Conservation (phyloP, 2,797 vertebrate genomes). For the Phrynocephalus guinanensis region DNA sequence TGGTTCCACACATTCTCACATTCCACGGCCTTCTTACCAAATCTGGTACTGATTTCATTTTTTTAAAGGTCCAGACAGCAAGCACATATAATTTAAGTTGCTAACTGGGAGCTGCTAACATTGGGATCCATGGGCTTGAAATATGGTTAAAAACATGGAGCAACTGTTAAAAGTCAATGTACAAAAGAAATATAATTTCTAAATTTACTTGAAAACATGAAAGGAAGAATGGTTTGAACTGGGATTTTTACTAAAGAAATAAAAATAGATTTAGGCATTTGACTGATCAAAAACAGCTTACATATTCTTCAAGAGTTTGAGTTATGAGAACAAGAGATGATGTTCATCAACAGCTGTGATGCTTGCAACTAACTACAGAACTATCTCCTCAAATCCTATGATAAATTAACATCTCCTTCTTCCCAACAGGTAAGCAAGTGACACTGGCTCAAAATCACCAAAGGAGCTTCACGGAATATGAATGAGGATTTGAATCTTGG, state of each 20-base stretch:
- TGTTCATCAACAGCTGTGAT: neutral
- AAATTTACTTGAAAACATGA: neutral
- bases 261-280: neutral
- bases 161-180: neutral
- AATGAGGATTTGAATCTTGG: neutral
- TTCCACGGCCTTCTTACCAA: neutral
- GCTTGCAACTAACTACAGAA: neutral
- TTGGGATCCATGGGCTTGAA: neutral
- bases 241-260: neutral
- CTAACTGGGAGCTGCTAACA: neutral
- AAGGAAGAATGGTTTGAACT: neutral
- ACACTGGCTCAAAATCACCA: too few relatives aligned
- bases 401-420: neutral
- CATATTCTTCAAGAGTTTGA: neutral
- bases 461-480: too few relatives aligned
- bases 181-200: neutral
- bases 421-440: too few relatives aligned
- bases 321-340: neutral
- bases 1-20: slow-evolving; percentile 26
- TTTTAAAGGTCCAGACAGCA: neutral
- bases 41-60: slow-evolving; percentile 5
- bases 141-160: neutral
- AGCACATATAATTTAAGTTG: neutral
- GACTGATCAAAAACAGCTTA: neutral
- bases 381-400: neutral